Conservation (phyloP, 1,140 invertebrate genomes). For the Euura lappo region DNA sequence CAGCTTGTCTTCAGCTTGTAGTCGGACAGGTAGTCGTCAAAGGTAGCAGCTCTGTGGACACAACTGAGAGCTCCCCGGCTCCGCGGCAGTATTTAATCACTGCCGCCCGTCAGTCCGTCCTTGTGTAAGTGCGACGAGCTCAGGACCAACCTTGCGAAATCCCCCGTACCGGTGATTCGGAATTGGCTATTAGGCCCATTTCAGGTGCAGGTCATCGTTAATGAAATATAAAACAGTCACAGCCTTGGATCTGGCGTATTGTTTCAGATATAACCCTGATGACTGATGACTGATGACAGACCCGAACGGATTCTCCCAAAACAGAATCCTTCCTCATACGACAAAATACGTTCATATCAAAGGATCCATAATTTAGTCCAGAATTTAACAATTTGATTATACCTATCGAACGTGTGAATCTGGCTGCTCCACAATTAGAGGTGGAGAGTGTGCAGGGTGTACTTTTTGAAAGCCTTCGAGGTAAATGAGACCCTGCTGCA, state of each 20-base stretch:
- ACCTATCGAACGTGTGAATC: no score
- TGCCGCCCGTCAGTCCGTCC: background rate
- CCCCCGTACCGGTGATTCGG: background rate
- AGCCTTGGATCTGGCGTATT: background rate
- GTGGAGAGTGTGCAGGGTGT: no score
- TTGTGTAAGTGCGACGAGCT: background rate
- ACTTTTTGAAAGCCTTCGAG: no score
- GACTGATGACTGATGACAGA: background rate
- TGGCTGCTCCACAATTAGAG: no score
- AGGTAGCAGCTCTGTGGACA: background rate
- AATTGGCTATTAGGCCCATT: background rate
- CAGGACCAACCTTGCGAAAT: background rate
- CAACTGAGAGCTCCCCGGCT: background rate
- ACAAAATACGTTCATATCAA: no score
- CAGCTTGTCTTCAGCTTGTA: background rate
- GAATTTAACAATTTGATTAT: no score
- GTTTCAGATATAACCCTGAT: background rate
- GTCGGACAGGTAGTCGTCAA: background rate
- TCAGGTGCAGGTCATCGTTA: background rate
- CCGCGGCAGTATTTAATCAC: background rate
- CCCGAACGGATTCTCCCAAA: background rate
- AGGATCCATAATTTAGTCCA: no score
- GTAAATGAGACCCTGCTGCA: no score
- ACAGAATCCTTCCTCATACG: background rate
- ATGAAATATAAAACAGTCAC: conserved; percentile 3